A percentile compares a stretch with the other conserved stretches of the same genome.
Conservation (phyloP, 1,140 invertebrate species). For the Palaemon carinicauda region DNA sequence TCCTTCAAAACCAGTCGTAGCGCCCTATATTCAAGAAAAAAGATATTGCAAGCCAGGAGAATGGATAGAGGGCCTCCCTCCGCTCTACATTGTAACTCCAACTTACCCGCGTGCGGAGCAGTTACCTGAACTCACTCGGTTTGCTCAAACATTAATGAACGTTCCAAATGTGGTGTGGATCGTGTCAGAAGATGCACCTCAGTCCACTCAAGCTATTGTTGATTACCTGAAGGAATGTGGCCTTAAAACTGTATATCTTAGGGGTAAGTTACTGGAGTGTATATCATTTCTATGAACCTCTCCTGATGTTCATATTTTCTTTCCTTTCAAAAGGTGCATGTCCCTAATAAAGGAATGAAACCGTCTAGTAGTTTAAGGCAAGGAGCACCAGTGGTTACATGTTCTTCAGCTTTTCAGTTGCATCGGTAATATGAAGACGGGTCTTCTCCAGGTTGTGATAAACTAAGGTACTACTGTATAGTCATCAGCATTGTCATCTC, state of each 20-base stretch:
- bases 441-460: too few relatives aligned
- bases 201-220: constrained; percentile 67
- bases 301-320: too few relatives aligned
- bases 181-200: constrained; percentile 69
- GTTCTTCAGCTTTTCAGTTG: too few relatives aligned
- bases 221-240: constrained; percentile 74
- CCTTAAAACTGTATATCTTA: constrained; percentile 77
- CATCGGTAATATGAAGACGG: too few relatives aligned
- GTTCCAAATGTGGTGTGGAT: constrained; percentile 71
- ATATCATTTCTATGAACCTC: too few relatives aligned
- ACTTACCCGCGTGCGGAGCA: constrained; percentile 72
- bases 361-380: too few relatives aligned
- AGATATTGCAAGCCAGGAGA: background rate
- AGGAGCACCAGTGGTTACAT: too few relatives aligned
- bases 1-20: background rate
- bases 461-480: too few relatives aligned
- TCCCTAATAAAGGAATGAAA: too few relatives aligned
- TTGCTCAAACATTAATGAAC: constrained; percentile 70
- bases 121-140: constrained; percentile 70
- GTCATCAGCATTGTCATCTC: too few relatives aligned
- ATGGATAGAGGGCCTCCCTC: constrained; percentile 59
- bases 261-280: constrained; percentile 67
- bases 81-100: constrained; percentile 78
- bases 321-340: too few relatives aligned
- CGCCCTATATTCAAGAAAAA: too few relatives aligned